phyloP scores from a whole-genome alignment of 2,797 vertebrate species.

The Myiotriccus ornatus region DNA sequence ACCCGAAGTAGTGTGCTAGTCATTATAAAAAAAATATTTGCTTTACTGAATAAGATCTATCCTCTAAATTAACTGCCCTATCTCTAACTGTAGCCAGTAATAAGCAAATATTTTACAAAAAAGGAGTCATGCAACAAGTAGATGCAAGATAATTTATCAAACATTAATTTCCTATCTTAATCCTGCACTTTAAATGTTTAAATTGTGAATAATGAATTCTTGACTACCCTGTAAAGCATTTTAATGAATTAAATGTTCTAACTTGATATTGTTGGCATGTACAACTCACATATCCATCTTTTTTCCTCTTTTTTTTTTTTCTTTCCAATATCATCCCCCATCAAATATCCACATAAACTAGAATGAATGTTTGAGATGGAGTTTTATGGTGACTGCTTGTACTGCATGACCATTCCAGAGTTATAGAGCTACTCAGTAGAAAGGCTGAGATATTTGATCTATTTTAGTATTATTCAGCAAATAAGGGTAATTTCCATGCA shows the following conservation, averaged over 20 bases:
- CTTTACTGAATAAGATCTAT: not conserved
- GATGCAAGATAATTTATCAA: not conserved
- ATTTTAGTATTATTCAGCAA: not conserved
- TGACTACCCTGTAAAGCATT: not conserved
- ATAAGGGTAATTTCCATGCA: not conserved
- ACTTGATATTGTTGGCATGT: not conserved
- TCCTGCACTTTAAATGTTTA: not conserved
- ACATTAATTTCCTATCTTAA: not conserved
- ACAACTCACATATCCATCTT: not conserved
- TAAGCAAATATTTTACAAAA: not conserved
- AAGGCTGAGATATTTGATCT: not conserved
- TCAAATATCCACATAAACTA: not conserved
- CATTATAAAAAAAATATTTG: not conserved
- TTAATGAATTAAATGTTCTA: not conserved
- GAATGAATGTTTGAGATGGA: not conserved
- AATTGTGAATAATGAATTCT: not conserved
- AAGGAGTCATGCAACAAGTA: not conserved
- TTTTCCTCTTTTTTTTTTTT: not conserved
- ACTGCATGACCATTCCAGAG: not conserved
- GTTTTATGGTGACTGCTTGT: not conserved
- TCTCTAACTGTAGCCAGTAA: not conserved
- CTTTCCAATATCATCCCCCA: not conserved
- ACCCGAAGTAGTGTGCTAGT: not conserved
- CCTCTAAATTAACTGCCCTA: not conserved
- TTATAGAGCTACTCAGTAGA: not conserved